These are phyloP conservation scores for Phymanthus crucifer DNA, from an alignment of 92 coral and sea anemone species.

Conservation along the genomic window DNA sequence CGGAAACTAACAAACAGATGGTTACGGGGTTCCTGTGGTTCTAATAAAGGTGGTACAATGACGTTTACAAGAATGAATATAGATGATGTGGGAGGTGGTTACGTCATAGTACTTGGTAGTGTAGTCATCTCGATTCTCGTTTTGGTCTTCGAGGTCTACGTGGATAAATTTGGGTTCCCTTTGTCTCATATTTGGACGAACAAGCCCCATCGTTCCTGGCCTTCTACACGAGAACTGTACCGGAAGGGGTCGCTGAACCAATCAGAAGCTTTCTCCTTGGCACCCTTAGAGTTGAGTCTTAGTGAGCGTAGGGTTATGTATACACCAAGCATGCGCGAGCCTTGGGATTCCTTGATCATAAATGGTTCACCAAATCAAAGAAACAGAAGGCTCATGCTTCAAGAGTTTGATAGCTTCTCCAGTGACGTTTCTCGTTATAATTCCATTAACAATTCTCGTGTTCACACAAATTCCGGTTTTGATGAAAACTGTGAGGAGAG, in stretches of 20 bases:
- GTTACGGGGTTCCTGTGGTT: slow-evolving; percentile 53
- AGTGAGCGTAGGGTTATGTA: slow-evolving; percentile 32
- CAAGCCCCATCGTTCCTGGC: slow-evolving; percentile 35
- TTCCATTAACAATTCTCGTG: background rate
- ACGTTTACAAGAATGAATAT: slow-evolving; percentile 47
- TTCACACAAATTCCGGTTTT: background rate
- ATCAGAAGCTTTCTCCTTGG: slow-evolving; percentile 10
- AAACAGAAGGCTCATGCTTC: background rate
- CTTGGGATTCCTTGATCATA: background rate
- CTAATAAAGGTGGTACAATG: background rate
- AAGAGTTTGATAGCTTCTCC: background rate
- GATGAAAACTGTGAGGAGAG: background rate
- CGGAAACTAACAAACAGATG: slow-evolving; percentile 45
- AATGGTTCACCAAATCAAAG: background rate
- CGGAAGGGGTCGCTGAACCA: slow-evolving; percentile 3
- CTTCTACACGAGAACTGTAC: slow-evolving; percentile 12
- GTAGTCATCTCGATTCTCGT: slow-evolving; percentile 33
- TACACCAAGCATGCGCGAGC: slow-evolving; percentile 15
- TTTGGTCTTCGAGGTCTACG: slow-evolving; percentile 37
- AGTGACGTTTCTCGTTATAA: background rate
- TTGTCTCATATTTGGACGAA: slow-evolving; percentile 51
- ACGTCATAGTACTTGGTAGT: slow-evolving; percentile 41
- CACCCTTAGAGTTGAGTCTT: slow-evolving; percentile 40
- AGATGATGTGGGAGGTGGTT: slow-evolving; percentile 58
- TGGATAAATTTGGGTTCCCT: slow-evolving; percentile 39